phyloP scores from a whole-genome alignment of 2,113 vertebrate genomes.

The Oostethus manadensis region DNA sequence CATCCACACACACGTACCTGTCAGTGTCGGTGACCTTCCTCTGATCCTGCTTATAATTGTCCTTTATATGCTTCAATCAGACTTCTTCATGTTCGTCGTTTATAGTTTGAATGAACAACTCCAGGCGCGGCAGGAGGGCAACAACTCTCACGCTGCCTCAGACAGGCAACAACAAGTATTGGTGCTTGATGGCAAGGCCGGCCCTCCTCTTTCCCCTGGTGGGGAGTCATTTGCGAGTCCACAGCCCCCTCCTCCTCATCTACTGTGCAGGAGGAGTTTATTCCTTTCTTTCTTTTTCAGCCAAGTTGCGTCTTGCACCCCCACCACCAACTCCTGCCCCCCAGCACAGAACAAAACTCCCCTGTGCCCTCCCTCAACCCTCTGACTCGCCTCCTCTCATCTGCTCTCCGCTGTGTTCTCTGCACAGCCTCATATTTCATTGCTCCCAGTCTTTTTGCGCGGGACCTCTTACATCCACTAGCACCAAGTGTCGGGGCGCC shows the following conservation, averaged over 20 bases:
- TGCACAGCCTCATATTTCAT: constrained; percentile 59
- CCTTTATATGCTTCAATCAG: not conserved
- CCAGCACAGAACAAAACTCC: constrained; percentile 48
- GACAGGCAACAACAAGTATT: constrained; percentile 63
- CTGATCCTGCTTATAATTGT: not conserved
- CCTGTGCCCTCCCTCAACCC: constrained; percentile 8
- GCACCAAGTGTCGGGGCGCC: constrained; percentile 32
- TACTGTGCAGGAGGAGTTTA: constrained; percentile 56
- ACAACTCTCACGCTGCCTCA: constrained; percentile 40
- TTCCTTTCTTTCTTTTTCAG: constrained; percentile 46
- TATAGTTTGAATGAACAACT: constrained; percentile 17
- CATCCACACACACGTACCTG: constrained; percentile 36
- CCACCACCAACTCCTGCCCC: constrained; percentile 24
- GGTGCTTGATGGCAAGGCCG: constrained; percentile 32
- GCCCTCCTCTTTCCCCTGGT: constrained; percentile 51
- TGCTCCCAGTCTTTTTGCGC: constrained; percentile 48
- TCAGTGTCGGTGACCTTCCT: constrained; percentile 4
- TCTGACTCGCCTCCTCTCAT: constrained; percentile 17
- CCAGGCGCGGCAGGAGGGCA: constrained; percentile 32
- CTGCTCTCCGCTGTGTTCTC: constrained; percentile 20
- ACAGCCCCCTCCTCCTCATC: constrained; percentile 66
- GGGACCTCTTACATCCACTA: constrained; percentile 27
- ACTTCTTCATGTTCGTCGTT: constrained; percentile 11
- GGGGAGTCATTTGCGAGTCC: constrained; percentile 67
- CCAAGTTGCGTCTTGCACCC: constrained; percentile 42